Evolutionary conservation across 2,888 invertebrate genomes (phyloP), one percentile per base, ranked within the genome.

Genomic region (Diaphora mendica): DNA sequence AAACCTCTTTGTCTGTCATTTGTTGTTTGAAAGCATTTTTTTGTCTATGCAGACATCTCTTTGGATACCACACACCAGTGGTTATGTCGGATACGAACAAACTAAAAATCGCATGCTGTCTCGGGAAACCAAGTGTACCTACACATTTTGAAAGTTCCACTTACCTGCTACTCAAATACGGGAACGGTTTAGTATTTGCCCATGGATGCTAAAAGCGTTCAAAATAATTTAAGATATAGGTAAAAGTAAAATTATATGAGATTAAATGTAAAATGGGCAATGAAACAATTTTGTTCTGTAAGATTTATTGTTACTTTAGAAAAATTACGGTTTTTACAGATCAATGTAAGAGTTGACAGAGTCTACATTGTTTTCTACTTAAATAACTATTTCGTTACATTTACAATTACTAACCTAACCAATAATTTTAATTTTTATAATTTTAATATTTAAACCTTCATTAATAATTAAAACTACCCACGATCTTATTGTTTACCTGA

Each of bases 291-390:
- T 35, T n/a, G 23, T 35, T 7, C 8, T 39, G 13, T 51, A 64
- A 64, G 68, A 64, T 67, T 51, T 64, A 68, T 68, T 73, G 55
- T 64, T 39, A 73, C 39, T 64, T 51, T 68, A 68, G 51, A 72
- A 73, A 72, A 64, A 64, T 64, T 68, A 72, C 3, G 67, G 55
- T 72, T 62, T 59, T 51, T 26, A 73, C 39, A 68, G 48, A 64
- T 51, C n/a, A 33, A n/a, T 71, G 11, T 59, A 7, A 42, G 30
- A 39, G 39, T 39, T 55, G 13, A 66, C 62, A 17, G 42, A 66
- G 9, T 42, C 66, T 72, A 72, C 44, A 48, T 64, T 15, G 48
- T 44, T 70, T 23, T 30, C 15, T 67, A 66, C 17, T n/a, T 51
- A 68, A 64, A 4, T 68, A 39, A 51, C 13, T 64, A 23, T 30